Evolutionary conservation across 2,888 invertebrate genomes (phyloP), one percentile per base, ranked within the genome.

Genomic region (Cheilosia pagana): DNA sequence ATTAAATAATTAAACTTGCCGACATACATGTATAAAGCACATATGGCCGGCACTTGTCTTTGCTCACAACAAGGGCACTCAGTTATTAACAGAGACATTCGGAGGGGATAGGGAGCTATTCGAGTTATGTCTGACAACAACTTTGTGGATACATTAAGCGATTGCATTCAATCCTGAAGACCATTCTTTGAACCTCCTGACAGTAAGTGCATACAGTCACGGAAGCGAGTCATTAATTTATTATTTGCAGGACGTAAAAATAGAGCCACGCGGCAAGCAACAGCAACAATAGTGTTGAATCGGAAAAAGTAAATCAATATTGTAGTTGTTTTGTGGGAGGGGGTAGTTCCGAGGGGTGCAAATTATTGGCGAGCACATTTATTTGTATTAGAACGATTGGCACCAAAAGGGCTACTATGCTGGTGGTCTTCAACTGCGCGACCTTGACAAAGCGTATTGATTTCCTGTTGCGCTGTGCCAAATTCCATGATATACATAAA

Each of bases 381-480:
- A 12, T 55, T 35, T 39, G n/a, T 52, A 45, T 45, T 28, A 63
- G 78, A 68, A 60, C 62, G 65, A 65, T 45, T 78, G 78, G 52
- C 65, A 71, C 23, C 52, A n/a, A 35, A 25, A 63, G 67, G 72
- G 62, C 65, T 71, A 28, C 41, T 59, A 19, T 14, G 21, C 2
- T 41, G 70, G 35, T 77, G 62, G 67, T 55, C 31, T 55, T 74
- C 41, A 25, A 28, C 45, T 25, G 39, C 75, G 82, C 68, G 87
- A 89, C 91, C 91, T 91, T 91, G 91, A 89, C 91, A 90, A 89
- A 89, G 88, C 88, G 86, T 91, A 91, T 91, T 88, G 91, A 91
- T 91, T 91, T 90, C 90, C 88, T 89, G 89, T 88, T 89, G 87
- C 83, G 78, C 78, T 63, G 25, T 77, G 68, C 68, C 70, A 45